A percentile compares a stretch with the other conserved stretches of the same genome.
phyloP scores from a whole-genome alignment of 1,140 invertebrate genomes.

The Drosophila nigrodunni region DNA sequence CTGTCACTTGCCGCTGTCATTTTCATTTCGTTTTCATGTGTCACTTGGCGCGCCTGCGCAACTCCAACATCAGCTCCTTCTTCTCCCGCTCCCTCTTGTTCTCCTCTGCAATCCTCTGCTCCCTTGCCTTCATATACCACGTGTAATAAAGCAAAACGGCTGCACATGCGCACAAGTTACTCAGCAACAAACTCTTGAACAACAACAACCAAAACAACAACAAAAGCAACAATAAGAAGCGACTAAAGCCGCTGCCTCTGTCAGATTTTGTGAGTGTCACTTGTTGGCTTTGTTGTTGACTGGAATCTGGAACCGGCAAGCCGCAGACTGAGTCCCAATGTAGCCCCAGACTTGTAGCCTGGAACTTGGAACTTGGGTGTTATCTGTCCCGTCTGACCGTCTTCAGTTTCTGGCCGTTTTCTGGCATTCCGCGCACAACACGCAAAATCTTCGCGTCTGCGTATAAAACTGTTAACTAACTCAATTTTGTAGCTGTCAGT shows the following conservation, averaged over 20 bases:
- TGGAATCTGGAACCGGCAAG: not conserved
- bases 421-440: conserved; percentile 59
- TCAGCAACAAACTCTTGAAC: not conserved
- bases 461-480: conserved; percentile 85
- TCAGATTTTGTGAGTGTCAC: conserved; percentile 83
- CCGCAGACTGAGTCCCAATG: not conserved
- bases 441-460: conserved; percentile 78
- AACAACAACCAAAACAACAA: conserved; percentile 7
- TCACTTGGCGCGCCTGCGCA: conserved; percentile 73
- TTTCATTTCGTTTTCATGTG: conserved; percentile 82
- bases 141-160: conserved; percentile 80
- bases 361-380: conserved; percentile 59
- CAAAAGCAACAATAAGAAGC: conserved; percentile 45
- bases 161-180: conserved; percentile 61
- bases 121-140: conserved; percentile 15
- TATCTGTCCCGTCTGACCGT: conserved; percentile 73
- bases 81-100: conserved; percentile 26
- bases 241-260: conserved; percentile 69
- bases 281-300: conserved; percentile 56
- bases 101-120: not conserved
- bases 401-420: conserved; percentile 68
- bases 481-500: conserved; percentile 84
- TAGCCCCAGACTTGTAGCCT: conserved; percentile 1
- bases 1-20: conserved; percentile 80
- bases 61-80: conserved; percentile 12